A percentile compares a stretch with the other conserved stretches of the same genome.
phyloP scores from a whole-genome alignment of 2,113 vertebrate genomes.

The Orientallactaga bullata region DNA sequence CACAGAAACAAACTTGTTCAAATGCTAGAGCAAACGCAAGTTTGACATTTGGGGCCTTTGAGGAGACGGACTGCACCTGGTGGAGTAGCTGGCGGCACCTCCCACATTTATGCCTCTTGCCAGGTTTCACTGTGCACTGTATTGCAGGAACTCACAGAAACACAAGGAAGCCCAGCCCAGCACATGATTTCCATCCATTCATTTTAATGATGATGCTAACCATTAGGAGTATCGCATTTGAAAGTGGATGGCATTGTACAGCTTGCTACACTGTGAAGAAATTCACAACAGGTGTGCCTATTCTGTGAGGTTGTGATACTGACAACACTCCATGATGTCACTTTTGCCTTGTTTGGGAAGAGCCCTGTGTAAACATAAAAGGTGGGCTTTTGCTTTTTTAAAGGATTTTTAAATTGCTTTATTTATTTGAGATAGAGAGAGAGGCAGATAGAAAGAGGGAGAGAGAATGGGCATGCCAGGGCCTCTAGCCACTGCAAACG shows the following conservation, averaged over 20 bases:
- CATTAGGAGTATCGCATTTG: not conserved
- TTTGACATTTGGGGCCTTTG: not conserved
- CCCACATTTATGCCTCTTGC: not conserved
- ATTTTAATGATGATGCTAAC: not conserved
- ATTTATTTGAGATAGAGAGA: too few relatives aligned
- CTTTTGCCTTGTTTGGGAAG: not conserved
- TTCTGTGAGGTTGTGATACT: not conserved
- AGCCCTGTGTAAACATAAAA: not conserved
- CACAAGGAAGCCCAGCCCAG: not conserved
- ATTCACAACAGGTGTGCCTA: not conserved
- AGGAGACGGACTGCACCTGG: not conserved
- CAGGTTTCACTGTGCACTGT: constrained; percentile 28
- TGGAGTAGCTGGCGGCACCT: not conserved
- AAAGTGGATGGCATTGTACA: not conserved
- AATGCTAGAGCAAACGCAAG: not conserved
- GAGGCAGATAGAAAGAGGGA: too few relatives aligned
- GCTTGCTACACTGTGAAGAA: not conserved
- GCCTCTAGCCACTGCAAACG: too few relatives aligned
- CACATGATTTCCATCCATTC: not conserved
- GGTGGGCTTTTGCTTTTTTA: too few relatives aligned
- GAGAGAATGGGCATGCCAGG: too few relatives aligned
- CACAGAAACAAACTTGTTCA: not conserved
- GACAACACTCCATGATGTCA: not conserved
- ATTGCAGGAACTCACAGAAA: not conserved
- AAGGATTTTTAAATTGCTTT: too few relatives aligned